Evolutionary conservation across 2,888 invertebrate genomes (phyloP), one percentile per base, ranked within the genome.

Genomic region (Dicranocentrus wangi): DNA sequence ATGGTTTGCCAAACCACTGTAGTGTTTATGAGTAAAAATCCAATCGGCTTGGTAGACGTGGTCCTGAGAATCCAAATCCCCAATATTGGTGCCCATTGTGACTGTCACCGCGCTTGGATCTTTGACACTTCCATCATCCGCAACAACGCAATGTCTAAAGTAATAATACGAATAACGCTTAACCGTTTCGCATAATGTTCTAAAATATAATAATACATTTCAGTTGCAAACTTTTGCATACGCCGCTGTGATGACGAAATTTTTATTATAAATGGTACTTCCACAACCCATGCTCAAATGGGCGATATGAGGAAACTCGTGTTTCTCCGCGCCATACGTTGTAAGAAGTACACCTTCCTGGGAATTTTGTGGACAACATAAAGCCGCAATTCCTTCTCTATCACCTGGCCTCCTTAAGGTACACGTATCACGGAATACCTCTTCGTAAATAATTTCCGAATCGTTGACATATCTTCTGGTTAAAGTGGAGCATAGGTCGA

Each of bases 251-350:
- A 77, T 19, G 42, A 77, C 10, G 19, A 25, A 77, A 2, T 17
- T 3, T 19, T 43, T 43, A 32, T 77, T 77, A 51, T 77, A 77
- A 8, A 77, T 32, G 2, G 77, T 69, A 10, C 69, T 61, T 1
- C 77, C 77, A 28, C 77, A 77, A 0, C 28, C 28, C 27, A 39
- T 27, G 25, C 27, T 27, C 5, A 73, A n/a, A 17, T 15, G 10
- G 1, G 65, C 75, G 15, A 43, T 39, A 27, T 72, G 72, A 3
- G 72, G 72, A 61, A 72, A 72, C 32, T 72, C 72, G 39, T 72
- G n/a, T 5, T 15, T 8, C 51, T 72, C 72, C 1, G 72, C 72
- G 2, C 43, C 60, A 8, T 13, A 43, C 1, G n/a, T 21, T 7
- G 43, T 58, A 1, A 23, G 15, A 17, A 60, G 61, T 2, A 61